Base-by-base conservation (phyloP, 2,888 invertebrate species). In the Agrotis segetum region DNA sequence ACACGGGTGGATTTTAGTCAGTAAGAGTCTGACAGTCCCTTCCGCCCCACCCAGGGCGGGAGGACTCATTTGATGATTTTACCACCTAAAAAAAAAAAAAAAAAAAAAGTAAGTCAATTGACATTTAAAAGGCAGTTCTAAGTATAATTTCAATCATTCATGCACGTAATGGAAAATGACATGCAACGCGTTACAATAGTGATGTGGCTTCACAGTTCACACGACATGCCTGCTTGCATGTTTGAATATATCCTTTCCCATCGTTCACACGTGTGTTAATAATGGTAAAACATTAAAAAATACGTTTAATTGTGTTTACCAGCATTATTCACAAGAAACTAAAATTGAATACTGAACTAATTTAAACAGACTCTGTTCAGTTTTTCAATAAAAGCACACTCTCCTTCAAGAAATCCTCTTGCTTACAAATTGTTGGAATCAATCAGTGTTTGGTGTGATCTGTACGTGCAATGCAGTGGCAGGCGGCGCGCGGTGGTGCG, bases 401-500 rank as follows among this genome's bases (percentile, higher is more conserved):
- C 9, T 40, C 40, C 11, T 5, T 9, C 40, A 40, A 40, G 11
- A 40, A 40, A 40, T 34, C 13, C 14, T 11, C 47, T 59, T 56
- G 40, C 14, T 44, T 67, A 58, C 55, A 29, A 21, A 29, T 67
- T 46, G n/a, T 11, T 58, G 24, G 29, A 50, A 71, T 53, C 68
- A 64, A 69, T 73, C 52, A 60, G 69, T 58, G 73, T 79, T 82
- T 68, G 29, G 67, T 71, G 70, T 83, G 56, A 83, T 83, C 67
- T 76, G 71, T 76, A 82, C 84, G 66, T 47, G 58, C 77, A 71
- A 81, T 46, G 56, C 55, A 64, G 58, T 75, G 56, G 62, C 64
- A 60, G 69, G 69, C 67, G 70, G 75, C 56, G 70, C 53, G 83
- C 75, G 70, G 85, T 79, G 82, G 74, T 61, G 85, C 80, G 83